Evolutionary conservation across 1,140 invertebrate genomes (phyloP), one percentile per base, ranked within the genome.

Genomic region (Drosophila erecta): DNA sequence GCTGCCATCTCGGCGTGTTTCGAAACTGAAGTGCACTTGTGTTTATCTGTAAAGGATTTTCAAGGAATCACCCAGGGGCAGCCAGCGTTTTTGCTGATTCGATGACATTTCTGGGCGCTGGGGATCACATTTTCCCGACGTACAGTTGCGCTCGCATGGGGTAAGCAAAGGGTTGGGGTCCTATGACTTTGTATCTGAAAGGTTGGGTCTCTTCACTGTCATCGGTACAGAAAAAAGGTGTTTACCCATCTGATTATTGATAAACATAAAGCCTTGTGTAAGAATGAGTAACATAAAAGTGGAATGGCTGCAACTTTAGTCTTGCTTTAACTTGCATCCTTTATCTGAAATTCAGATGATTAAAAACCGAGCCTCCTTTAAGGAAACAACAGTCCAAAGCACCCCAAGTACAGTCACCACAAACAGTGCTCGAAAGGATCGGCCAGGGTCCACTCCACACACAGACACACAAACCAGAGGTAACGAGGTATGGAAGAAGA

Each of bases 11-110:
- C 56, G 30, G 64, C n/a, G 17, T 17, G 38, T 41, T 51, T 40
- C 35, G 43, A 37, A 46, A 41, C 60, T 49, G 59, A 22, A 44
- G 11, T 60, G 57, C 62, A 67, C 74, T 81, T 86, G 69, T 64
- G 51, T 77, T 79, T 69, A 62, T 74, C 73, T 57, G 30, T 24
- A 80, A 81, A 87, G 81, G 83, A 87, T 87, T 86, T 86, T 76
- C 58, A 86, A 86, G 81, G 81, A 86, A 86, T 78, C 57, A 56
- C 46, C 49, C 43, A 20, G 38, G 38, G 57, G 10, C 35, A 33
- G 47, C 37, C 33, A 17, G 24, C 27, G 33, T 53, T 73, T 74
- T 64, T 47, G 58, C 70, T 64, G 73, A 81, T 81, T 12, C 55
- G 20, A 55, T 46, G n/a, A 12, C 41, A 37, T 55, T 51, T 56